A percentile compares a stretch with the other conserved stretches of the same genome.
phyloP scores from a whole-genome alignment of 2,113 vertebrate species.

The Thinocorus orbignyianus region DNA sequence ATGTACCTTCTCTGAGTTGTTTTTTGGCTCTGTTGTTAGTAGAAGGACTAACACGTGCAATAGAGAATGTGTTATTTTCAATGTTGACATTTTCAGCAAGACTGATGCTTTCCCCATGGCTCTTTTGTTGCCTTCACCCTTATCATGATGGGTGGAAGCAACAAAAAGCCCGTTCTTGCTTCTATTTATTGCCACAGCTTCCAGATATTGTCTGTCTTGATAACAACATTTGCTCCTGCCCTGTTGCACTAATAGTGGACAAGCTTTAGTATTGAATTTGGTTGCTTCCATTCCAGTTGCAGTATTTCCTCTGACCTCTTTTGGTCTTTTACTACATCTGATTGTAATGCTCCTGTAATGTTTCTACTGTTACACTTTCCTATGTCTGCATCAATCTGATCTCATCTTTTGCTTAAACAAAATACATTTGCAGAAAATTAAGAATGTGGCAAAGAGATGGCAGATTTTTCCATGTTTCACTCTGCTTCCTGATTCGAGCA shows the following conservation, averaged over 20 bases:
- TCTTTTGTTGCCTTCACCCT: background rate
- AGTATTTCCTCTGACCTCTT: background rate
- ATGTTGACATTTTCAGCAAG: background rate
- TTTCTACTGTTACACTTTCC: background rate
- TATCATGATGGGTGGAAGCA: no score
- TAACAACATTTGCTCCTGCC: background rate
- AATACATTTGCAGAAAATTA: background rate
- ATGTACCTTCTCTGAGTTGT: background rate
- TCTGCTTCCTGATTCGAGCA: background rate
- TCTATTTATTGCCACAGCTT: background rate
- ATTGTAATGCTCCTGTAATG: rapidly evolving
- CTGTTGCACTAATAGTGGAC: rapidly evolving
- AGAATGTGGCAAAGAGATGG: background rate
- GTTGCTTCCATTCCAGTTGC: background rate
- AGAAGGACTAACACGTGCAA: background rate
- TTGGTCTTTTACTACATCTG: background rate
- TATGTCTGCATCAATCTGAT: background rate
- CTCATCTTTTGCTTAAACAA: background rate
- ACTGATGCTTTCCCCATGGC: background rate
- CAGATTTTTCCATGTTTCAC: background rate
- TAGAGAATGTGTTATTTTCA: background rate
- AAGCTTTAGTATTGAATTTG: background rate
- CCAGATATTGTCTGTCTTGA: background rate
- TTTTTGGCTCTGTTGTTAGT: background rate
- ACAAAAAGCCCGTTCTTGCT: background rate